A percentile compares a stretch with the other conserved stretches of the same genome.
Evolutionary conservation across 23 tunicate genomes (phyloP).

Genomic region (Styela plicata): DNA sequence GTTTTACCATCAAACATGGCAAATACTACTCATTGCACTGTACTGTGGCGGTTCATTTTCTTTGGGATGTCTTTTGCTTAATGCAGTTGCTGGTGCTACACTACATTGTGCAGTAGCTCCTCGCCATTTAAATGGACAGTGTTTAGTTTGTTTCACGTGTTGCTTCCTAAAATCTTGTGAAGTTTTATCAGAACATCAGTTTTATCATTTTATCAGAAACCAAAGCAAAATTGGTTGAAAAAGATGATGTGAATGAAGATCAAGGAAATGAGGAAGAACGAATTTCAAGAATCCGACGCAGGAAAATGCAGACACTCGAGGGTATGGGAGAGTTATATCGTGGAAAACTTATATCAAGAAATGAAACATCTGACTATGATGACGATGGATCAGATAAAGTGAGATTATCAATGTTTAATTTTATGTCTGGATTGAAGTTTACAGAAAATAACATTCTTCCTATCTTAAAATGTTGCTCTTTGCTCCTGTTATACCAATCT

Average conservation of each 20-base stretch:
- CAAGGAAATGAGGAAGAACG: background rate
- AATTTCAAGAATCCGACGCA: background rate
- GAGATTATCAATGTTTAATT: background rate
- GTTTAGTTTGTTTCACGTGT: too few relatives aligned
- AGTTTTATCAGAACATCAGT: too few relatives aligned
- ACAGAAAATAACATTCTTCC: background rate
- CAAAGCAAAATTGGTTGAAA: conserved; percentile 47
- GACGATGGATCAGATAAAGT: background rate
- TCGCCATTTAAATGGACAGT: too few relatives aligned
- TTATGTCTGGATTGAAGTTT: background rate
- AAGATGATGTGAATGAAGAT: conserved; percentile 18
- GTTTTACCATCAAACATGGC: too few relatives aligned
- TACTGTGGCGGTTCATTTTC: too few relatives aligned
- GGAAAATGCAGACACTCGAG: conserved; percentile 22
- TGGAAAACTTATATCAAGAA: conserved; percentile 53
- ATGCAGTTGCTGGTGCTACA: too few relatives aligned
- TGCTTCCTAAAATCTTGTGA: too few relatives aligned
- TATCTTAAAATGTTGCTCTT: background rate
- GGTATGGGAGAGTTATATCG: conserved; percentile 14
- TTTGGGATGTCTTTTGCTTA: too few relatives aligned
- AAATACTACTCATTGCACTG: too few relatives aligned
- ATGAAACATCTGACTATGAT: background rate
- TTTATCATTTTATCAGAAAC: too few relatives aligned
- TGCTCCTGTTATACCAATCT: too few relatives aligned
- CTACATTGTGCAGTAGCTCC: too few relatives aligned